phyloP scores from a whole-genome alignment of 2,113 vertebrate genomes.

The Nothocercus nigrocapillus region DNA sequence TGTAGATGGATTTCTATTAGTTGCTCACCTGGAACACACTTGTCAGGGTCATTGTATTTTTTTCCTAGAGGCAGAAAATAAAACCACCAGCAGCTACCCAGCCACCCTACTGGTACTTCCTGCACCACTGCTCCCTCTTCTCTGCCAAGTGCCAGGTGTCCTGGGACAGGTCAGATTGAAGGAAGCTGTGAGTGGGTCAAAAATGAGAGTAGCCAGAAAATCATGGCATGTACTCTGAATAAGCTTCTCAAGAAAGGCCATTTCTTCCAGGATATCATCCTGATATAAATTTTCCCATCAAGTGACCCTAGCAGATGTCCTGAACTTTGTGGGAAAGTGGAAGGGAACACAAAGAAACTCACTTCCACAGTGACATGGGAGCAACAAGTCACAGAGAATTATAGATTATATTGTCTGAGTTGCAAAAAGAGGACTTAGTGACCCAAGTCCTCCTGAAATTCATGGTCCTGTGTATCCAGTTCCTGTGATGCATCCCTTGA shows the following conservation, averaged over 20 bases:
- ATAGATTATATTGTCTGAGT: not conserved
- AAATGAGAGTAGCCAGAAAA: not conserved
- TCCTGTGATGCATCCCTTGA: not conserved
- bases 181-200: not conserved
- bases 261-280: slow-evolving; percentile 52
- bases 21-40: not conserved
- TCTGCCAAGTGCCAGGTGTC: not conserved
- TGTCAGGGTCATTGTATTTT: not conserved
- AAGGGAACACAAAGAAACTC: slow-evolving; percentile 3
- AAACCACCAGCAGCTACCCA: not conserved
- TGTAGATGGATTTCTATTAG: not conserved
- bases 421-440: not conserved
- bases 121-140: not conserved
- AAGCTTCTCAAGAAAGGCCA: not conserved
- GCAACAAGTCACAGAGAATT: not conserved
- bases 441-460: not conserved
- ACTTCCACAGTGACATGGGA: not conserved
- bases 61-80: not conserved
- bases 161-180: not conserved
- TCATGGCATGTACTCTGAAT: not conserved
- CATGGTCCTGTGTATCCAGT: not conserved
- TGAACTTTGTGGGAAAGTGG: not conserved
- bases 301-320: slow-evolving; percentile 41
- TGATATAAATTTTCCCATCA: slow-evolving; percentile 45
- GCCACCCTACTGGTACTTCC: not conserved